These are phyloP conservation scores for Morone saxatilis DNA, from an alignment of 2,113 vertebrate species.

Conservation along the genomic window DNA sequence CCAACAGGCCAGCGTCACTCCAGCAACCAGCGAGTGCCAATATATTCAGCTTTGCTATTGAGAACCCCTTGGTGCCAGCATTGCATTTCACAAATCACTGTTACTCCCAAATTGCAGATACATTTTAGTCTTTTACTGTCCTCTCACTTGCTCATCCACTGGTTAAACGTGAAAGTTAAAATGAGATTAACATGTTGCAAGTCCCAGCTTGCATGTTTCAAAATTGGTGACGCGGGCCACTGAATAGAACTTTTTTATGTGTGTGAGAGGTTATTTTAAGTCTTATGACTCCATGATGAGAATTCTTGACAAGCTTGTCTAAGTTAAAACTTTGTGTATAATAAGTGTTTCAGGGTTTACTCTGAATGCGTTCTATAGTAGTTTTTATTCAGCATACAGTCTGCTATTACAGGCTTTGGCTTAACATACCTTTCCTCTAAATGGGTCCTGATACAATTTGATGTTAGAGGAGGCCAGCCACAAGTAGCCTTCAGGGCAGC, in stretches of 20 bases:
- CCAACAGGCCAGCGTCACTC: too few relatives aligned
- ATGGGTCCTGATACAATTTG: conserved; percentile 62
- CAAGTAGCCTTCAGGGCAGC: conserved; percentile 53
- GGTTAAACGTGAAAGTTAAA: not conserved
- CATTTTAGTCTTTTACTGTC: too few relatives aligned
- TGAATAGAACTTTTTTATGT: not conserved
- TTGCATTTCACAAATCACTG: too few relatives aligned
- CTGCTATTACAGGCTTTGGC: conserved; percentile 6
- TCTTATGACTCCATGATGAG: not conserved
- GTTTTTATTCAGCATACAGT: not conserved
- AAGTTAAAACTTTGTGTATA: not conserved
- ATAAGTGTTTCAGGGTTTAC: not conserved
- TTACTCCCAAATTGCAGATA: too few relatives aligned
- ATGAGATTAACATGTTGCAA: not conserved
- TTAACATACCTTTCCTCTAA: conserved; percentile 28
- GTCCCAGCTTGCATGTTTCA: not conserved
- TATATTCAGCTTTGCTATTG: too few relatives aligned
- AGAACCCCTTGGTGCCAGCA: too few relatives aligned
- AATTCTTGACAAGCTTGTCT: not conserved
- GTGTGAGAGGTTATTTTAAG: not conserved
- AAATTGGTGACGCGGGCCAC: not conserved
- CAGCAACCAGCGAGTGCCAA: too few relatives aligned
- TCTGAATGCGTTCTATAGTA: not conserved
- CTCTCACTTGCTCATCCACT: not conserved
- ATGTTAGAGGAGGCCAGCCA: conserved; percentile 23